phyloP scores from a whole-genome alignment of 2,797 vertebrate species.

The Coendou prehensilis region DNA sequence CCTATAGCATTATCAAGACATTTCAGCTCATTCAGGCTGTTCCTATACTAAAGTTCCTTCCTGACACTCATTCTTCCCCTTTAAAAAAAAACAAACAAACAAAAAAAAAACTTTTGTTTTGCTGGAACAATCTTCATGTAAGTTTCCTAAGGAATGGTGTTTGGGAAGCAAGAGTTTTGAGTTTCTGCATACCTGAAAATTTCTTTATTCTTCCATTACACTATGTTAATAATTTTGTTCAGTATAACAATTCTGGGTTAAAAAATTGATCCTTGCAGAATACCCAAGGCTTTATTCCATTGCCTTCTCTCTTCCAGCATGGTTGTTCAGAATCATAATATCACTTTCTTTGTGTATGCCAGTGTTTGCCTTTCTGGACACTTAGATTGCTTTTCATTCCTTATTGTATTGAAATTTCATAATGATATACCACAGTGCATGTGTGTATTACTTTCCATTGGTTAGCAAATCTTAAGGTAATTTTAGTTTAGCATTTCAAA shows the following conservation, averaged over 20 bases:
- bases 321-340: not conserved
- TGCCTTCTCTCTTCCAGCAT: not conserved
- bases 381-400: not conserved
- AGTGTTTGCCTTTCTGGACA: not conserved
- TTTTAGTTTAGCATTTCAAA: not conserved
- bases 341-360: not conserved
- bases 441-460: not conserved
- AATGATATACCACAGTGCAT: not conserved
- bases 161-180: not conserved
- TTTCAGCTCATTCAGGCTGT: not conserved
- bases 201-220: not conserved
- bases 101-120: not conserved
- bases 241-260: not conserved
- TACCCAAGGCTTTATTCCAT: not conserved
- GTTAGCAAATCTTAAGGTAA: not conserved
- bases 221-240: not conserved
- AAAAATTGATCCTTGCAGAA: not conserved
- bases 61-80: not conserved
- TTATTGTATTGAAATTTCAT: slow-evolving; percentile 2
- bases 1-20: not conserved
- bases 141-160: not conserved
- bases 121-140: not conserved
- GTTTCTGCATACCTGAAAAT: not conserved
- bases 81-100: not conserved
- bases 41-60: not conserved